Evolutionary conservation across 1,140 invertebrate genomes (phyloP).

Genomic region (Cepaea nemoralis): DNA sequence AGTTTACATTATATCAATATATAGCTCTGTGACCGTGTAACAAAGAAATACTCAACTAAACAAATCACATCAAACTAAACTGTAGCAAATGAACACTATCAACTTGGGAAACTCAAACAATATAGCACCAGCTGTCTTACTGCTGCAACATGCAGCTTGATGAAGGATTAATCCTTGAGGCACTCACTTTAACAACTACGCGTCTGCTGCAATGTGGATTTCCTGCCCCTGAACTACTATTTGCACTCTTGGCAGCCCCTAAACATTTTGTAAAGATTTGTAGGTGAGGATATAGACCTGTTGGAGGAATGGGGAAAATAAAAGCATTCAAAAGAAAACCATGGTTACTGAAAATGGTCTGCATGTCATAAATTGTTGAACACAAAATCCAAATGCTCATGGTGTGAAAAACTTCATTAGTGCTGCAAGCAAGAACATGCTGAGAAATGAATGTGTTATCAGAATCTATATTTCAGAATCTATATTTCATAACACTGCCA

Average conservation of each 20-base stretch:
- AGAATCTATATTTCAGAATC: neutral
- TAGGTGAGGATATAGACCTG: constrained; percentile 42
- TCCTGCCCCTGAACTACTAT: constrained; percentile 13
- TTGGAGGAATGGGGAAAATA: constrained; percentile 12
- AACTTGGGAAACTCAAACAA: constrained; percentile 7
- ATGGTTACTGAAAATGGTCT: constrained; percentile 6
- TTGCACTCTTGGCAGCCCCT: constrained; percentile 16
- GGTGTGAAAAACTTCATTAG: neutral
- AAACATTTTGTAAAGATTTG: constrained; percentile 36
- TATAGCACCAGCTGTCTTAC: constrained; percentile 21
- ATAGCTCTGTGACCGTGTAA: neutral
- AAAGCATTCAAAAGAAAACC: constrained; percentile 12
- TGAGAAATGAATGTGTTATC: neutral
- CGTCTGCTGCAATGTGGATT: constrained; percentile 6
- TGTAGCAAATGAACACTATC: neutral
- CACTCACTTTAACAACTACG: constrained; percentile 35
- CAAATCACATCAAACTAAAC: constrained; percentile 10
- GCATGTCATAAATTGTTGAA: neutral
- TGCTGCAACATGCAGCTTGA: constrained; percentile 20
- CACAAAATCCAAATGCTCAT: constrained; percentile 11
- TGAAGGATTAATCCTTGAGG: neutral
- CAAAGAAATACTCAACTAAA: constrained; percentile 23
- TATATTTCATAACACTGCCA: too few relatives aligned
- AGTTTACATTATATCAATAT: neutral
- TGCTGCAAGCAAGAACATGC: neutral